Evolutionary conservation across 2,797 vertebrate genomes (phyloP), one percentile per base, ranked within the genome.

Genomic region (Scolopax bukidnonensis): DNA sequence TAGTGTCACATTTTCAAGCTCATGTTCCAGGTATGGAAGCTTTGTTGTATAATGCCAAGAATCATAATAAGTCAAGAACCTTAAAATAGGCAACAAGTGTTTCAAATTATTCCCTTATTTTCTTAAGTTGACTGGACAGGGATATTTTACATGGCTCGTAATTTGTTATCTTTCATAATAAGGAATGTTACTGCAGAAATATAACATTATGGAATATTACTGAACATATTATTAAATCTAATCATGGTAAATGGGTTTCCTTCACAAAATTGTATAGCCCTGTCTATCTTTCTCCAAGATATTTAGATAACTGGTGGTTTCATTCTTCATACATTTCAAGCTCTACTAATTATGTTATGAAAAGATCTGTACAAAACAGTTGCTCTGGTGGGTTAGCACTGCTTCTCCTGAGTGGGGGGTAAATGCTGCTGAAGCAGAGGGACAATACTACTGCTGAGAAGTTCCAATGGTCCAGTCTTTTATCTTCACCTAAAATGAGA

Each of bases 131-230:
- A 70, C 45, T 70, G 38, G 25, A 78, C 45, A 71, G 54, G 38
- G 48, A 43, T 95, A 83, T 97, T 97, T 96, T 93, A 81, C 57
- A 70, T 94, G 93, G 85, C 68, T 80, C 25, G 70, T 74, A 70
- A 89, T 96, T 83, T 97, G 96, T 97, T 96, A 79, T 93, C 81
- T 92, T 97, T 96, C 86, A 90, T 93, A 95, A 96, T 91, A 95
- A 70, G 16, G 54, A 92, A 71, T 27, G 33, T 92, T 94, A 93
- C 86, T 93, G 15, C 59, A 95, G 60, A 79, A 94, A 94, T 90
- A 92, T 14, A 89, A 2, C 24, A 84, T 70, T 89, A 91, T 82
- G 41, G 82, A 94, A 89, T 95, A 92, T 65, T 61, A 28, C 54
- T 85, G 65, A 91, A 69, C 16, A n/a, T 82, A 48, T 92, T 90